These are phyloP conservation scores for Himantopus leucocephalus DNA, from an alignment of 2,113 vertebrate species.

Conservation along the genomic window DNA sequence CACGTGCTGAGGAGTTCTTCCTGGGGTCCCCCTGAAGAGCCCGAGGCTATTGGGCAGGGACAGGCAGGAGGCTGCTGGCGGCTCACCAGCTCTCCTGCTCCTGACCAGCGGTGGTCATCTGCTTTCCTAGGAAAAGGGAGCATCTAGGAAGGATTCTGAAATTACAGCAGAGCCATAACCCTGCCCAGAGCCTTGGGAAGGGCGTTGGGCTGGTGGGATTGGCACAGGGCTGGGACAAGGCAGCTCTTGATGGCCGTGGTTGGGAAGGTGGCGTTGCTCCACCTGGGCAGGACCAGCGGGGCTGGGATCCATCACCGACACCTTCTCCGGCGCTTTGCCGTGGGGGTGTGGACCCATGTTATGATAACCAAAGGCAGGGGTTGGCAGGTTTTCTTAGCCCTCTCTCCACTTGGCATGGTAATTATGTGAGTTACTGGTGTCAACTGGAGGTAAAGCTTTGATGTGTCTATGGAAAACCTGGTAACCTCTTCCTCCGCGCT, in stretches of 20 bases:
- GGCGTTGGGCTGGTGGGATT: neutral
- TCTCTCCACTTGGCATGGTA: neutral
- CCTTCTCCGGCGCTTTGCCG: neutral
- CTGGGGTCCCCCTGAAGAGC: neutral
- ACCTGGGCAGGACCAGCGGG: neutral
- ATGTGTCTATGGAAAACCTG: neutral
- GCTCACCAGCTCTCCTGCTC: neutral
- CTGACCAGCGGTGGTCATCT: rapidly evolving
- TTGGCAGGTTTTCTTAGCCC: neutral
- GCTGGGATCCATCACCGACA: constrained; percentile 32
- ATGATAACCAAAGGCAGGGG: constrained; percentile 25
- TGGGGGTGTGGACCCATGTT: neutral
- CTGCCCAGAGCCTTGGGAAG: neutral
- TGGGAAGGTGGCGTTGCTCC: neutral
- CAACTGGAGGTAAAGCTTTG: constrained; percentile 52
- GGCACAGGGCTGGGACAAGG: rapidly evolving
- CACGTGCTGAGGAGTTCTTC: neutral
- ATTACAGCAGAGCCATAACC: neutral
- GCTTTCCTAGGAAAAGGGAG: neutral
- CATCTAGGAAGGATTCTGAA: neutral
- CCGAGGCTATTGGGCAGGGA: neutral
- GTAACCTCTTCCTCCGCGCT: neutral
- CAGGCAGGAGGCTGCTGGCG: neutral
- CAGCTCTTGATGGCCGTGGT: neutral
- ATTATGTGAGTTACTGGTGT: neutral